A percentile compares a stretch with the other conserved stretches of the same genome.
phyloP scores from a whole-genome alignment of 2,888 invertebrate genomes.

The Hermodice carunculata region DNA sequence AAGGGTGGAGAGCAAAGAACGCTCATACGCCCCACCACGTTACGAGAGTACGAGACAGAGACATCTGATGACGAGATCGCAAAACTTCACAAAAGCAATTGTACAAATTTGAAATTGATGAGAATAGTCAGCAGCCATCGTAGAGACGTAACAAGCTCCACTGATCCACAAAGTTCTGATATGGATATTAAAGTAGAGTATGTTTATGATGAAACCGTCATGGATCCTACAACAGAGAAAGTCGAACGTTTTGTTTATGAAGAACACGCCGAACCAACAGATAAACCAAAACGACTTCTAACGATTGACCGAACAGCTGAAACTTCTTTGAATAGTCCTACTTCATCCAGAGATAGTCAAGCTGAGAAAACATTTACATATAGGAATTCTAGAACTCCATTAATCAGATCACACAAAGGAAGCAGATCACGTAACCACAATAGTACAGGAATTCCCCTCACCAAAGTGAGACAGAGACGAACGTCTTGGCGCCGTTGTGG shows the following conservation, averaged over 20 bases:
- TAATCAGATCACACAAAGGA: not conserved
- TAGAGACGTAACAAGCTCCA: not conserved
- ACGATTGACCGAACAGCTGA: constrained; percentile 3
- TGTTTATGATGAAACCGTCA: constrained; percentile 64
- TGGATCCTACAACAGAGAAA: constrained; percentile 62
- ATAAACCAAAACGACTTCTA: not conserved
- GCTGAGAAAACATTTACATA: not conserved
- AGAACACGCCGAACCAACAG: constrained; percentile 9
- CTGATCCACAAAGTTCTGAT: constrained; percentile 17
- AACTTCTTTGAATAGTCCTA: constrained; percentile 14
- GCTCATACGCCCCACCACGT: constrained; percentile 3
- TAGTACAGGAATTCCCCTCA: not conserved
- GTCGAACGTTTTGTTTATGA: constrained; percentile 43
- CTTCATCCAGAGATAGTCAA: constrained; percentile 1
- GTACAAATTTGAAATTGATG: constrained; percentile 15
- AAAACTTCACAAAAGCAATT: constrained; percentile 15
- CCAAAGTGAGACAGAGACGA: not conserved
- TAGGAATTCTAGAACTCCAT: not conserved
- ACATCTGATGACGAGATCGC: constrained; percentile 37
- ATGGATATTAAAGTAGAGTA: constrained; percentile 52
- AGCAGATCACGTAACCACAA: not conserved
- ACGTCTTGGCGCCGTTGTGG: not conserved
- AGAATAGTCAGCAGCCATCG: not conserved
- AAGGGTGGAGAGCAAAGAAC: not conserved
- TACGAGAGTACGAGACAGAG: constrained; percentile 42